A percentile compares a stretch with the other conserved stretches of the same genome.
Evolutionary conservation across 2,797 vertebrate genomes (phyloP).

Genomic region (Enteromius viviparus): DNA sequence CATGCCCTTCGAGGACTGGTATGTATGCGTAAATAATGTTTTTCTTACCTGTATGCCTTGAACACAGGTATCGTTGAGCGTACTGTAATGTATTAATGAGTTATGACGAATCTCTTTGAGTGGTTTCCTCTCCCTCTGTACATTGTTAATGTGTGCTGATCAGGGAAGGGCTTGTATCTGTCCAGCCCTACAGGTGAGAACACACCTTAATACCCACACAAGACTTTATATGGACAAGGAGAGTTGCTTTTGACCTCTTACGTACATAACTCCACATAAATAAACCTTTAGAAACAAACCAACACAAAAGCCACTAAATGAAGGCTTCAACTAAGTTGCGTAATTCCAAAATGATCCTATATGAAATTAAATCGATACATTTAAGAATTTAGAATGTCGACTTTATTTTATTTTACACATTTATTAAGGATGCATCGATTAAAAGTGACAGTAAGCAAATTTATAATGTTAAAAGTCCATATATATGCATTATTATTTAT

Average conservation of each 20-base stretch:
- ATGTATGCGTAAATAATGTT: background rate
- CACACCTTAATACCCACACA: slow-evolving; percentile 57
- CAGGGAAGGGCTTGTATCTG: slow-evolving; percentile 55
- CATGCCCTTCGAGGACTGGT: background rate
- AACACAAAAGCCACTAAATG: background rate
- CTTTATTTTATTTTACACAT: background rate
- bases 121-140: slow-evolving; percentile 45
- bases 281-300: background rate
- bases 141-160: slow-evolving; percentile 41
- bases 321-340: background rate
- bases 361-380: background rate
- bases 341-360: background rate
- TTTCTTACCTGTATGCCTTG: slow-evolving; percentile 24
- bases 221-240: slow-evolving; percentile 52
- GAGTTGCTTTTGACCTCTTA: slow-evolving; percentile 13
- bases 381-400: background rate
- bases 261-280: background rate
- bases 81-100: slow-evolving; percentile 16
- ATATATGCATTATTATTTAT: too few relatives aligned
- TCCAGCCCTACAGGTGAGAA: slow-evolving; percentile 58
- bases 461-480: background rate
- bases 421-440: background rate
- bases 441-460: background rate
- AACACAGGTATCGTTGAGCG: slow-evolving; percentile 11
- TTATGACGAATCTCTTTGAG: slow-evolving; percentile 10